Base-by-base conservation (phyloP, 2,113 vertebrate genomes). In the Upupa epops region DNA sequence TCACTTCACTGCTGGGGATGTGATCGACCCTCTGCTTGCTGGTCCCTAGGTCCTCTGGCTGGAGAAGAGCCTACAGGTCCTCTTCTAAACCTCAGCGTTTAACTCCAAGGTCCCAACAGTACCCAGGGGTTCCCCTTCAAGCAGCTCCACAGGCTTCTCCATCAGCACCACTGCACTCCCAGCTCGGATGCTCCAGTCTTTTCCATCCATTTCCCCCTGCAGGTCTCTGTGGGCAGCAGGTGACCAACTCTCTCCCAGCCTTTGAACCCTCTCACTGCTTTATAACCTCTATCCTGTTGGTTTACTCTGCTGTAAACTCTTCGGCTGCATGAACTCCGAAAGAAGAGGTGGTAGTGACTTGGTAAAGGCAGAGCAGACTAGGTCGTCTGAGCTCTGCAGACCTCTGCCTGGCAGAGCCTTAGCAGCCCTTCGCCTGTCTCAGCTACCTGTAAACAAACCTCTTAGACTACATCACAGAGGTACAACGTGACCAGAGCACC, bases 21-120 rank as follows among this genome's bases (percentile, higher is more conserved):
- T 0, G 0, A 28, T 0, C 8, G 46, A 61, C 31, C 13, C 40
- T 61, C 36, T 18, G 8, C 36, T 66, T 18, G 56, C 56, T 26
- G 51, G 58, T 13, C 21, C 51, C 42, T 2, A 20, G 73, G 20
- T 14, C 36, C 28, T 3, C 52, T 29, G 70, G 15, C 45, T 70
- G 79, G 16, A 59, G 68, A 56, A 59, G 31, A 73, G 52, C 49
- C 68, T 10, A 4, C 18, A 48, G 31, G 5, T 14, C 40, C 34
- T 26, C 17, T 51, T 34, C 40, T 66, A 61, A 65, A 32, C 19
- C 71, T 16, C 24, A 19, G 16, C 11, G 24, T 73, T 48, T 34
- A 56, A 26, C 7, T n/a, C n/a, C n/a, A n/a, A n/a, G n/a, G n/a
- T n/a, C 72, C 70, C 55, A 51, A 24, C 13, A 66, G 32, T 42